phyloP scores from a whole-genome alignment of 2,113 vertebrate species.

The Meles meles region DNA sequence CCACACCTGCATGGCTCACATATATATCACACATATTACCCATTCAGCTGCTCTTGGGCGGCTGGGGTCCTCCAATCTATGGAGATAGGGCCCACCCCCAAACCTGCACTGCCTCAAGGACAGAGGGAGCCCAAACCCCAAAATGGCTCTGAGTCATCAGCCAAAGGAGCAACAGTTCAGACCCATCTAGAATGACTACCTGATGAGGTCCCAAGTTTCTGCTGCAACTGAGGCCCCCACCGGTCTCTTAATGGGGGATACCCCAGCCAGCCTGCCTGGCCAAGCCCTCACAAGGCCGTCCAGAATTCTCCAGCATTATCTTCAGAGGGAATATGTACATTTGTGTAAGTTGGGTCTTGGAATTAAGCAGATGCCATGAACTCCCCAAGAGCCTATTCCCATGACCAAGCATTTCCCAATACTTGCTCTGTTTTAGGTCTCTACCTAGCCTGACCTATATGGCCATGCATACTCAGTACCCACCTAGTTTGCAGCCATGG shows the following conservation, averaged over 20 bases:
- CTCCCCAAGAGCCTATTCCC: neutral
- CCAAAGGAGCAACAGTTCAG: neutral
- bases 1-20: neutral
- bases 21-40: neutral
- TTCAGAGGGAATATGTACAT: neutral
- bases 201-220: neutral
- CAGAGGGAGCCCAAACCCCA: neutral
- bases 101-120: neutral
- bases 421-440: neutral
- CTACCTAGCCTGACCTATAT: neutral
- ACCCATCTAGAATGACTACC: neutral
- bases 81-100: neutral
- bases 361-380: neutral
- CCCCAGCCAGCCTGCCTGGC: neutral
- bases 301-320: neutral
- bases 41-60: neutral
- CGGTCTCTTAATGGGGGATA: neutral
- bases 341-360: neutral
- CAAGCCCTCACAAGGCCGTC: neutral
- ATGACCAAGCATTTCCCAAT: neutral
- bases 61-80: neutral
- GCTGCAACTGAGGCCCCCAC: neutral
- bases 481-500: neutral
- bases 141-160: neutral
- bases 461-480: neutral